These are phyloP conservation scores for Melanotus villosus DNA, from an alignment of 2,888 invertebrate genomes.

Conservation along the genomic window DNA sequence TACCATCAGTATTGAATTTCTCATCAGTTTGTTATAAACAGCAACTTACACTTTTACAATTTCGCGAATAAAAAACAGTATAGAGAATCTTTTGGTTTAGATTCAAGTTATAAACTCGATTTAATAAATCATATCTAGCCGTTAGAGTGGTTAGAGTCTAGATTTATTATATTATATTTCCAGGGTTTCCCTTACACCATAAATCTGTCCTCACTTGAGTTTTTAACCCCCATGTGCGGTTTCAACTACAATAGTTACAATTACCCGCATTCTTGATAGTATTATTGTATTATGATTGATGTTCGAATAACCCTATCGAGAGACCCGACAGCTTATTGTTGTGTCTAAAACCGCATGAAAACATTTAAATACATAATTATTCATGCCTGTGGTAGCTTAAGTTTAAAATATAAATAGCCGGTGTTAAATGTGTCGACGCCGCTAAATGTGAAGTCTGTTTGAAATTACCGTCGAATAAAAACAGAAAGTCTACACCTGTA, in stretches of 20 bases:
- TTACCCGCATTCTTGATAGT: slow-evolving; percentile 34
- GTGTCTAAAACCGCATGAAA: slow-evolving; percentile 19
- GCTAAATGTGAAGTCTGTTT: neutral
- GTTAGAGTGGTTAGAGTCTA: neutral
- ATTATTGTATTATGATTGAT: slow-evolving; percentile 28
- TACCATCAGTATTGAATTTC: too few species aligned
- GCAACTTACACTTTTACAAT: too few species aligned
- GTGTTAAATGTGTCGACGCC: neutral
- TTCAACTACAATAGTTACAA: slow-evolving; percentile 28
- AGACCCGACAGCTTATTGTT: slow-evolving; percentile 11
- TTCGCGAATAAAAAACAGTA: too few species aligned
- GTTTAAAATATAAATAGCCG: slow-evolving; percentile 7
- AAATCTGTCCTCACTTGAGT: slow-evolving; percentile 29
- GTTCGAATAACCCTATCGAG: slow-evolving; percentile 24
- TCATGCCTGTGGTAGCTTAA: slow-evolving; percentile 9
- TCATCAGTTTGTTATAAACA: too few species aligned
- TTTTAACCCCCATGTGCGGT: slow-evolving; percentile 32
- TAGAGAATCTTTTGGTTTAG: neutral
- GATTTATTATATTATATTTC: slow-evolving; percentile 20
- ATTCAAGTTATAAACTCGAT: slow-evolving; percentile 21
- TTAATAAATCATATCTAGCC: slow-evolving; percentile 9
- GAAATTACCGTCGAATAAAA: neutral
- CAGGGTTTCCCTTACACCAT: slow-evolving; percentile 19
- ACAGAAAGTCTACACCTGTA: neutral
- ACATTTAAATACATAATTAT: slow-evolving; percentile 19